Percentiles rank a stretch among this genome's conserved stretches.
Evolutionary conservation across 2,797 vertebrate genomes (phyloP).

Genomic region (Channallabes apus): DNA sequence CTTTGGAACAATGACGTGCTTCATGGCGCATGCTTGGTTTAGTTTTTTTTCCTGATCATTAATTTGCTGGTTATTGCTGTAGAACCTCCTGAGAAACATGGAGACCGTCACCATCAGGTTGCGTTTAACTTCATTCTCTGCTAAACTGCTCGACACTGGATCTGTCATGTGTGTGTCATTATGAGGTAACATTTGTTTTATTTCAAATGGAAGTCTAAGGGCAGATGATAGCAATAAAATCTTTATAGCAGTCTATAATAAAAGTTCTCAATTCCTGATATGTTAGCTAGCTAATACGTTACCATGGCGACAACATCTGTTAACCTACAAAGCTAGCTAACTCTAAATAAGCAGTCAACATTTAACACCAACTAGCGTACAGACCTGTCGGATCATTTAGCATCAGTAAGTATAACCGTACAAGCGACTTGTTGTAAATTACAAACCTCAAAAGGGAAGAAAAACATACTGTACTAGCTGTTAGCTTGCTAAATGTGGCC

Average conservation of each 20-base stretch:
- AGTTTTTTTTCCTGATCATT: neutral
- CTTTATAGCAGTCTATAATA: too few species aligned
- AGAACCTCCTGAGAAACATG: neutral
- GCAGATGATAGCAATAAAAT: neutral
- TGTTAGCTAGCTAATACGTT: neutral
- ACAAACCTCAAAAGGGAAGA: neutral
- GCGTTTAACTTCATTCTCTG: neutral
- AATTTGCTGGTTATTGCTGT: constrained; percentile 7
- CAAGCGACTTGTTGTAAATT: neutral
- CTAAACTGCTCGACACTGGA: neutral
- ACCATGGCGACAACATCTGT: neutral
- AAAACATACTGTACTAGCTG: too few species aligned
- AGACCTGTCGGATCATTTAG: neutral
- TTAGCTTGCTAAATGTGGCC: neutral
- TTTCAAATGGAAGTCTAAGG: neutral
- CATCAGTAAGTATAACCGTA: neutral
- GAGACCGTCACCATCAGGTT: neutral
- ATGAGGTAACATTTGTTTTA: neutral
- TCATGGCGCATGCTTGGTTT: neutral
- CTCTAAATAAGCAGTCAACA: neutral
- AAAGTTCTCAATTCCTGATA: neutral
- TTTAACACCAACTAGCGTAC: neutral
- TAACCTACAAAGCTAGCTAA: neutral
- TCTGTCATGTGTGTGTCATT: neutral
- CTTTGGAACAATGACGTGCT: neutral